These are phyloP conservation scores for Sebastes fasciatus DNA, from an alignment of 2,113 vertebrate species.

Conservation along the genomic window DNA sequence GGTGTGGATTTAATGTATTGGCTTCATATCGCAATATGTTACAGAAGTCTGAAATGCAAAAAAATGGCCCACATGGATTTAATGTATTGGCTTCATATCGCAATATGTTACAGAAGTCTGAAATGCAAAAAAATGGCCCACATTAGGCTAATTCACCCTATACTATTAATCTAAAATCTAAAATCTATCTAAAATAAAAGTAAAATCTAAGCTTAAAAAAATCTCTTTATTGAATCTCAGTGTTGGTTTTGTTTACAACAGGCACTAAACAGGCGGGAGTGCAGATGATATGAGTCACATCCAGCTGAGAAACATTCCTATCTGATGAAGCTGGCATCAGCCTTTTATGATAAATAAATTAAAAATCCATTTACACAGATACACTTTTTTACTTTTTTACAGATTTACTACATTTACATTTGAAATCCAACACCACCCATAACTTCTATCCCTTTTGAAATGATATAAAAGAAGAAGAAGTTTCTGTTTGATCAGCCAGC, in stretches of 20 bases:
- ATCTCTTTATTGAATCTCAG: not conserved
- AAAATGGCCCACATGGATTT: no score
- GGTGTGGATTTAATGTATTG: no score
- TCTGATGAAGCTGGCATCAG: not conserved
- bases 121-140: no score
- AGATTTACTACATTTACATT: not conserved
- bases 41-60: no score
- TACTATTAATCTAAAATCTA: no score
- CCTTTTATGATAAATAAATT: not conserved
- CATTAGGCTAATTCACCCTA: no score
- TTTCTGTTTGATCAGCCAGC: not conserved
- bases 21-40: no score
- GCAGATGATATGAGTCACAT: not conserved
- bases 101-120: no score
- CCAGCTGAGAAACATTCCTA: not conserved
- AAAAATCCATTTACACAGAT: not conserved
- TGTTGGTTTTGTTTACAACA: conserved; percentile 4
- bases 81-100: no score
- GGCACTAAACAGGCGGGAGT: not conserved
- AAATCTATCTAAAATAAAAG: not conserved
- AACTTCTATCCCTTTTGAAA: not conserved
- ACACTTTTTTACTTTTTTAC: no score
- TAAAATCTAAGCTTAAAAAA: not conserved
- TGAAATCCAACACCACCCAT: accelerated
- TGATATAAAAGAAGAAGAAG: not conserved